Percentiles rank a stretch among this genome's conserved stretches.
phyloP scores from a whole-genome alignment of 2,797 vertebrate species.

The Pogonophryne albipinna region DNA sequence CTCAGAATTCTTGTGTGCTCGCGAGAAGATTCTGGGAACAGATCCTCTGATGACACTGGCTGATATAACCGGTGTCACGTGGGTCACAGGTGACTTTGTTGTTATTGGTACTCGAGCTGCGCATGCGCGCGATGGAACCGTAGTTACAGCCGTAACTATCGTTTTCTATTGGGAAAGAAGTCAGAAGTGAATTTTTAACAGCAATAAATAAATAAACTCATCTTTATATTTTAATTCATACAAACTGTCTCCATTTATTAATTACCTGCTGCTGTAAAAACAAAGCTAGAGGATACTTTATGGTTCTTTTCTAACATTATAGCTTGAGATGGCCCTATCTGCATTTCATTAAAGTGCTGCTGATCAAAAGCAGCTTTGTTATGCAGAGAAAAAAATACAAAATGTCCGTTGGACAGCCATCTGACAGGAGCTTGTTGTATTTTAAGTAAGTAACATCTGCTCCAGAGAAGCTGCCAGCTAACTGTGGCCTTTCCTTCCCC shows the following conservation, averaged over 20 bases:
- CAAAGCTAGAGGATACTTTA: slow-evolving; percentile 25
- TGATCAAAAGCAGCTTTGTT: slow-evolving; percentile 45
- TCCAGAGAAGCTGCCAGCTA: slow-evolving; percentile 58
- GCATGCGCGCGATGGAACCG: no score
- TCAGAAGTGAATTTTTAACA: background rate
- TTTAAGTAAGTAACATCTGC: slow-evolving; percentile 75
- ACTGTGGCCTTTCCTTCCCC: slow-evolving; percentile 18
- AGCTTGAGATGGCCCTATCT: slow-evolving; percentile 66
- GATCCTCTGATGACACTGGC: no score
- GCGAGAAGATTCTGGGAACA: no score
- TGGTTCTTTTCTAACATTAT: slow-evolving; percentile 29
- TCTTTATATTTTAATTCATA: background rate
- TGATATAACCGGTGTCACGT: no score
- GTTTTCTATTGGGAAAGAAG: background rate
- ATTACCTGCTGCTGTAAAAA: slow-evolving; percentile 44
- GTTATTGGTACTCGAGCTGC: no score
- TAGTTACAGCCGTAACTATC: no score
- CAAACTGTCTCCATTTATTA: background rate
- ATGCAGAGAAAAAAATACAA: slow-evolving; percentile 19
- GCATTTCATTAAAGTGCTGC: slow-evolving; percentile 68
- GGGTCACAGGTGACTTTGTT: no score
- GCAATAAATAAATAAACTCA: no score
- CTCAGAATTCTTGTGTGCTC: no score
- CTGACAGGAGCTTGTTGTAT: slow-evolving; percentile 62
- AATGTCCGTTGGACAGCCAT: slow-evolving; percentile 44